Evolutionary conservation across 2,797 vertebrate species (phyloP).

Genomic region (Alca torda): DNA sequence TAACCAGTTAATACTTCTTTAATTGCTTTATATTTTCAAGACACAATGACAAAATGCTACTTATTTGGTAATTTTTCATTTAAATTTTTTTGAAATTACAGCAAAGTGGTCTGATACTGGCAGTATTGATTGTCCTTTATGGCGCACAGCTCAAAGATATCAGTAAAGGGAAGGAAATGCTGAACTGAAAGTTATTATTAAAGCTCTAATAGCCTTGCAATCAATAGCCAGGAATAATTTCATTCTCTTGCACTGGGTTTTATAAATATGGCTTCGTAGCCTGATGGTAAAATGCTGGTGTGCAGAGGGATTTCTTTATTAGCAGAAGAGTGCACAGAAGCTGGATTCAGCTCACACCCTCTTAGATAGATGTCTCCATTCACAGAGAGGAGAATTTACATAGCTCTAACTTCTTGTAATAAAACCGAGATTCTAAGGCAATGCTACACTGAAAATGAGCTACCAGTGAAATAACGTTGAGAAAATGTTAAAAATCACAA

Average conservation of each 20-base stretch:
- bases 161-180: conserved; percentile 49
- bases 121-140: conserved; percentile 57
- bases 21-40: conserved; percentile 1
- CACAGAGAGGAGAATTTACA: conserved; percentile 28
- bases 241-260: conserved; percentile 47
- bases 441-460: background rate
- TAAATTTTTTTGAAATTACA: conserved; percentile 33
- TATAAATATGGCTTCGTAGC: conserved; percentile 35
- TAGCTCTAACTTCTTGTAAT: conserved; percentile 24
- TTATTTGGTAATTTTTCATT: conserved; percentile 16
- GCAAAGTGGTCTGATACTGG: conserved; percentile 49
- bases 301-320: conserved; percentile 36
- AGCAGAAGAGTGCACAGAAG: conserved; percentile 14
- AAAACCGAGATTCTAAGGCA: conserved; percentile 34
- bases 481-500: conserved; percentile 29
- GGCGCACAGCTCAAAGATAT: conserved; percentile 30
- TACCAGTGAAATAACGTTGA: conserved; percentile 24
- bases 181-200: conserved; percentile 62
- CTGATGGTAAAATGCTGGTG: conserved; percentile 5
- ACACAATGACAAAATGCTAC: background rate
- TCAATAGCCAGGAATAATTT: conserved; percentile 69
- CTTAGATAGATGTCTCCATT: background rate
- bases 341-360: conserved; percentile 26
- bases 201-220: conserved; percentile 60
- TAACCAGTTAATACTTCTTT: background rate